Evolutionary conservation across 2,113 vertebrate species (phyloP).

Genomic region (Rhombomys opimus): DNA sequence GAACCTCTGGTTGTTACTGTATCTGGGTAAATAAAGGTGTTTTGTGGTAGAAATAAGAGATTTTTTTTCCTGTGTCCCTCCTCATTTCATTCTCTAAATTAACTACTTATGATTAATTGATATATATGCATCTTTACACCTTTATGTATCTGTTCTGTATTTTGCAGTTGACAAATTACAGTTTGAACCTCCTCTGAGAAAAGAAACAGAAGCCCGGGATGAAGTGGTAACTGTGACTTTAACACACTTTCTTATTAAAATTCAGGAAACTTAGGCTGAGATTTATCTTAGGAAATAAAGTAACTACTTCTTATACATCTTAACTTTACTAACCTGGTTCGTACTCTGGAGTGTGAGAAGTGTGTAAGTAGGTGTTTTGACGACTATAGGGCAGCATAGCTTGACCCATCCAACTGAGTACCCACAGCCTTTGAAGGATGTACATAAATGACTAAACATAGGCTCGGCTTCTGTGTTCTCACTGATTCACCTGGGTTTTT

Average conservation of each 20-base stretch:
- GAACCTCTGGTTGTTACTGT: background rate
- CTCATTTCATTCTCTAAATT: background rate
- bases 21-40: background rate
- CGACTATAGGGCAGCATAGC: background rate
- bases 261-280: constrained; percentile 40
- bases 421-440: constrained; percentile 7
- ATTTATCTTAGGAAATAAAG: constrained; percentile 11
- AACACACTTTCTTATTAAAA: constrained; percentile 56
- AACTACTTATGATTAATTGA: background rate
- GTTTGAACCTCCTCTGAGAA: constrained; percentile 94
- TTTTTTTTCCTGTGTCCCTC: background rate
- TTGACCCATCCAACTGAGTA: background rate
- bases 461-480: constrained; percentile 11
- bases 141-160: constrained; percentile 50
- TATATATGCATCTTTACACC: too few relatives aligned
- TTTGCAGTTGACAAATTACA: constrained; percentile 96
- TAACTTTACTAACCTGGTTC: constrained; percentile 41
- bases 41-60: background rate
- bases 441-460: background rate
- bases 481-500: background rate
- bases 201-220: constrained; percentile 96
- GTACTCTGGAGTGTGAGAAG: constrained; percentile 26
- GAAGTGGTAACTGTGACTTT: constrained; percentile 91
- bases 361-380: background rate
- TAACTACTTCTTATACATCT: background rate